phyloP scores from a whole-genome alignment of 2,888 invertebrate genomes.

The Ischnura elegans region DNA sequence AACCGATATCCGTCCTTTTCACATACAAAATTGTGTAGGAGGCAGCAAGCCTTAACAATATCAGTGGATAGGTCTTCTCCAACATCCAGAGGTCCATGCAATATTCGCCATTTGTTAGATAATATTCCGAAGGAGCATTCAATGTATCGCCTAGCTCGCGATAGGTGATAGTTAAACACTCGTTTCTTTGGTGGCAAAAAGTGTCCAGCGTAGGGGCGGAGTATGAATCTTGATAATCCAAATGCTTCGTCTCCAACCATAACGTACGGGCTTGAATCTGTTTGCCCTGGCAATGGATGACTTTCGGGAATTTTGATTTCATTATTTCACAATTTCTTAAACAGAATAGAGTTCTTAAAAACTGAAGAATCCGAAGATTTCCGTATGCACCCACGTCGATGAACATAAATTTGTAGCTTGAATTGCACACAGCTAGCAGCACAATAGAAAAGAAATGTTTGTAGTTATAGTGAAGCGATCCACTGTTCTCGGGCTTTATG shows the following conservation, averaged over 20 bases:
- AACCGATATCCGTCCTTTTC: slow-evolving; percentile 8
- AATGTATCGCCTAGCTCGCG: not conserved
- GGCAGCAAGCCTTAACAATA: not conserved
- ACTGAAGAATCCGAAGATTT: not conserved
- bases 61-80: slow-evolving; percentile 25
- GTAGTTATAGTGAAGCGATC: not conserved
- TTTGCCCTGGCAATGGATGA: not conserved
- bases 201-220: not conserved
- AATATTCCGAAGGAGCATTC: not conserved
- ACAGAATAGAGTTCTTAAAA: not conserved
- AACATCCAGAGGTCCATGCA: not conserved
- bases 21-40: slow-evolving; percentile 27
- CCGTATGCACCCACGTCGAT: not conserved
- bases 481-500: too few species aligned
- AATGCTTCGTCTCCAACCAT: not conserved
- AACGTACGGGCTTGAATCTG: not conserved
- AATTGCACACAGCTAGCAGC: not conserved
- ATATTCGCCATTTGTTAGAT: not conserved
- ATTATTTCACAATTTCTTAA: not conserved
- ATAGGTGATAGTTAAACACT: not conserved
- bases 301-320: not conserved
- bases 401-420: not conserved
- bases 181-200: not conserved
- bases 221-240: not conserved
- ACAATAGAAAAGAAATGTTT: not conserved